Conservation (phyloP, 2,888 invertebrate genomes). For the Pristionchus mayeri region DNA sequence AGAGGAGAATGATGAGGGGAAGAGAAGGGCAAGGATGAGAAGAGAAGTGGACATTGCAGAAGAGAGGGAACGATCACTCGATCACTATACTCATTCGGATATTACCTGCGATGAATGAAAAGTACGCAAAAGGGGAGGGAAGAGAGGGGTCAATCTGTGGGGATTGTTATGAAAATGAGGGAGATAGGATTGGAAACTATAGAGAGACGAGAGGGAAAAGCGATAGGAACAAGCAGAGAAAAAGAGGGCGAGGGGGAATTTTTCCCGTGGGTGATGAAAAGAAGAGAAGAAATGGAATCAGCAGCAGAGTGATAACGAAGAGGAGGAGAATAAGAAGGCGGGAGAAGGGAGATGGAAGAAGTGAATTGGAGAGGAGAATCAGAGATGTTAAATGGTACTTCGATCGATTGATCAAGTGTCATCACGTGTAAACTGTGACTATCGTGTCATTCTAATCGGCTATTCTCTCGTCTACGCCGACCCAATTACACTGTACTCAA, state of each 20-base stretch:
- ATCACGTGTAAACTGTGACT: constrained; percentile 4
- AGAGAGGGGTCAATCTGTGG: not conserved
- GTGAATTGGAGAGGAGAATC: not conserved
- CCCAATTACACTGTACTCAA: not conserved
- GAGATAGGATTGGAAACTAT: not conserved
- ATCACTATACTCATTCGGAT: not conserved
- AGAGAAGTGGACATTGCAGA: constrained; percentile 18
- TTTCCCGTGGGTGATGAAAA: constrained; percentile 23
- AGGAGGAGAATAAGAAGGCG: not conserved
- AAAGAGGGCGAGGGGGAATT: not conserved
- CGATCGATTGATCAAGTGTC: not conserved
- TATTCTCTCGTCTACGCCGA: not conserved
- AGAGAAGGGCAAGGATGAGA: not conserved
- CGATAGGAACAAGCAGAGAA: not conserved
- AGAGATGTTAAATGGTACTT: constrained; percentile 17
- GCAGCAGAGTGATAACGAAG: not conserved
- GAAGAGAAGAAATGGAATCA: constrained; percentile 7
- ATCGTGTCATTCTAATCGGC: not conserved
- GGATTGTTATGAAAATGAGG: constrained; percentile 29
- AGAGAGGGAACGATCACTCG: not conserved
- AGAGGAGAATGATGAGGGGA: not conserved
- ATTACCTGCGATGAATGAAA: not conserved
- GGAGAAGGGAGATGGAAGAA: not conserved
- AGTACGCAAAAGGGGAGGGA: not conserved
- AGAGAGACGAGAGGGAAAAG: constrained; percentile 13